Percentiles rank a stretch among this genome's conserved stretches.
Evolutionary conservation across 2,113 vertebrate genomes (phyloP).

Genomic region (Platichthys stellatus): DNA sequence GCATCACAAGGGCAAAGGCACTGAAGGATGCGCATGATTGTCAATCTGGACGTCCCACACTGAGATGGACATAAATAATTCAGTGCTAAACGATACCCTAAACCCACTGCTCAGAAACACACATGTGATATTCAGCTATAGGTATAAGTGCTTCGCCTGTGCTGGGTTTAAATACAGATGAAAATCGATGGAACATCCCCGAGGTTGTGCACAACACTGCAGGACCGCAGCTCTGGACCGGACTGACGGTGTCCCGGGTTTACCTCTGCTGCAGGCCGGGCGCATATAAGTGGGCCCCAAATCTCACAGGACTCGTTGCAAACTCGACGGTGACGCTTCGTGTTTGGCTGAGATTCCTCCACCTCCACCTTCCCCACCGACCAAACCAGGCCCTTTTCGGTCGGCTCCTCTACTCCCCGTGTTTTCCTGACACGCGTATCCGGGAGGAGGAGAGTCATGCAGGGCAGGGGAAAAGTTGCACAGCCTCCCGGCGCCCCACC

Average conservation of each 20-base stretch:
- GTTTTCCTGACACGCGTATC: slow-evolving; percentile 73
- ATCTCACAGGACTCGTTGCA: neutral
- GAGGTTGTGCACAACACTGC: slow-evolving; percentile 6
- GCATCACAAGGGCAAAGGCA: slow-evolving; percentile 30
- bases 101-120: neutral
- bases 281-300: neutral
- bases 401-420: slow-evolving; percentile 67
- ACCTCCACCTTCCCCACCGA: slow-evolving; percentile 14
- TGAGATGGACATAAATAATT: slow-evolving; percentile 57
- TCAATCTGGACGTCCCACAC: slow-evolving; percentile 55
- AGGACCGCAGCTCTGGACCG: neutral
- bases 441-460: slow-evolving; percentile 64
- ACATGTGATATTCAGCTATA: neutral
- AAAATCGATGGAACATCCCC: neutral
- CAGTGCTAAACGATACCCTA: slow-evolving; percentile 27
- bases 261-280: neutral
- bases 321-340: neutral
- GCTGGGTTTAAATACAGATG: neutral
- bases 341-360: slow-evolving; percentile 42
- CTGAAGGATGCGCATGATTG: slow-evolving; percentile 21
- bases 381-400: slow-evolving; percentile 56
- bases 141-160: neutral
- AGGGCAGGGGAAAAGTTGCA: slow-evolving; percentile 68
- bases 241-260: neutral
- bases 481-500: slow-evolving; percentile 17